Base-by-base conservation (phyloP, 2,113 vertebrate genomes). In the Ictalurus furcatus region DNA sequence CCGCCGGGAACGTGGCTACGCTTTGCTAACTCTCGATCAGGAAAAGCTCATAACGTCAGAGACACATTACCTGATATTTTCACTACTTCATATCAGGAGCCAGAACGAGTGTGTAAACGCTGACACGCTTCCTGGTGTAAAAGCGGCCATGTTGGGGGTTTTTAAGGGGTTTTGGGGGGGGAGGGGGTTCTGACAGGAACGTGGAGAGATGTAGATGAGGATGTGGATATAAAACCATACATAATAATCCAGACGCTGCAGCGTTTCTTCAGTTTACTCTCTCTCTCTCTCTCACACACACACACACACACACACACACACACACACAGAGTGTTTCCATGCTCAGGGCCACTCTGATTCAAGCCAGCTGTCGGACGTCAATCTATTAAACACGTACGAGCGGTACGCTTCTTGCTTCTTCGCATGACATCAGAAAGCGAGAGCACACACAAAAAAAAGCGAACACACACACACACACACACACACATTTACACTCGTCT, bases 21-120 rank as follows among this genome's bases (percentile, higher is more conserved):
- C 87, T 84, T 84, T 40, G 48, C 90, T 91, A 89, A 63, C 83
- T 76, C 84, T 90, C 76, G 44, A 90, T 91, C 90, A 44, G 88
- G 34, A 80, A 91, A 89, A 89, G 88, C 90, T 90, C 84, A 85
- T 6, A 16, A 56, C 2, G 3, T 90, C 90, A 85, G 88, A 82
- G 88, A 89, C 83, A 89, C 88, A 80, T 89, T 86, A 88, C 85
- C 79, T 90, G 83, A 90, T 85, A 87, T 89, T 89, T 91, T 88
- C 87, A 88, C 86, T 78, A 86, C 86, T 78, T 52, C 79, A 2
- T 34, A 19, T 56, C 34, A 34, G 17, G 12, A 21, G 34, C 7
- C 1, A 34, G 79, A 56, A 3, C n/a, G 30, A 61, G 58, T 9
- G 30, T 37, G 30, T 83, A 1, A 61, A 40, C 8, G 56, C 4